Base-by-base conservation (phyloP, 1,140 invertebrate genomes). In the Copidosoma floridanum region DNA sequence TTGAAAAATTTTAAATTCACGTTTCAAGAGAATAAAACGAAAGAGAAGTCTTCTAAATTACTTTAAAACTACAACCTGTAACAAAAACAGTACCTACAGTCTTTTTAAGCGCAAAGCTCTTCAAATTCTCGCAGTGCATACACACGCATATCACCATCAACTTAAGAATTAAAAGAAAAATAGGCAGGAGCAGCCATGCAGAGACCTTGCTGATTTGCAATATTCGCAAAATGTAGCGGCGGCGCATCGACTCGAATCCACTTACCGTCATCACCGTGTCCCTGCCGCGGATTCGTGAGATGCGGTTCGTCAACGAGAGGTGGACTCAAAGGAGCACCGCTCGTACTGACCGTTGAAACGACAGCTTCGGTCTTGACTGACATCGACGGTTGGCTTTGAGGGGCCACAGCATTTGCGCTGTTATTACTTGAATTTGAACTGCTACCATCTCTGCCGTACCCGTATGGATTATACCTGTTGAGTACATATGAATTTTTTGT, bases 241-340 rank as follows among this genome's bases (percentile, higher is more conserved):
- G n/a, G n/a, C n/a, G n/a, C 48, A 5, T 51, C 16, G 48, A 37
- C 51, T 53, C 37, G 51, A 41, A 37, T 27, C 51, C 52, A 66
- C 75, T 74, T 67, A 80, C 79, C 79, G 48, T 81, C 78, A 51
- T 80, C 78, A 21, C 71, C 71, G 29, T 72, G 79, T 48, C 77
- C 73, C 57, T 79, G 78, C 48, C 78, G 69, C 23, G 76, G 77
- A 48, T 68, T 74, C 16, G 70, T 72, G 64, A 79, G 69, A 27
- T 76, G 82, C 12, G 82, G 77, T 64, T 87, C 85, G 62, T 86
- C 86, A 23, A 83, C 84, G 50, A 86, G 70, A 23, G 85, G 84
- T 20, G 79, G 79, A 66, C 79, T 81, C 5, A 79, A 48, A 10
- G 78, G 76, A n/a, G 76, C 74, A 24, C 76, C 77, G n/a, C 72